These are phyloP conservation scores for Macropus fuliginosus DNA, from an alignment of 2,797 vertebrate genomes.

Conservation along the genomic window DNA sequence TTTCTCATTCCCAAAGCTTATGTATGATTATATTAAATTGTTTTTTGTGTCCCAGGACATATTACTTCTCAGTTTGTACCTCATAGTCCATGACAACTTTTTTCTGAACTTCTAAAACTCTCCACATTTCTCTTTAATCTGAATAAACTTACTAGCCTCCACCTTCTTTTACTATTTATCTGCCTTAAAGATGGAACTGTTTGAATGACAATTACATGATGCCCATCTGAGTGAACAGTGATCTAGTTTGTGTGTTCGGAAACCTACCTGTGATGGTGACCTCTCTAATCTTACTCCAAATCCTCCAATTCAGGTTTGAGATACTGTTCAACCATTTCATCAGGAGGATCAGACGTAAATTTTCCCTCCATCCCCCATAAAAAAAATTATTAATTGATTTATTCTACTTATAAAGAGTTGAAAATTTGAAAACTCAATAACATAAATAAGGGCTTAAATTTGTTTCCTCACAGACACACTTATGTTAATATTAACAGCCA, in stretches of 20 bases:
- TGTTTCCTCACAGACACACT: background rate
- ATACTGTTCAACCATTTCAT: background rate
- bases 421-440: background rate
- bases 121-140: background rate
- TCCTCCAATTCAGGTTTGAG: background rate
- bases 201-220: background rate
- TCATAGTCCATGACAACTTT: conserved; percentile 3
- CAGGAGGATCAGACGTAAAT: background rate
- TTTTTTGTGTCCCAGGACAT: background rate
- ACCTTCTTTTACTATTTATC: background rate
- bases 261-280: background rate
- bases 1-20: conserved; percentile 9
- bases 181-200: background rate
- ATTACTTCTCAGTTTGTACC: background rate
- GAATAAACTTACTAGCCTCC: background rate
- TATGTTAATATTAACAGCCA: background rate
- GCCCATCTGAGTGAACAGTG: background rate
- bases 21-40: background rate
- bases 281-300: background rate
- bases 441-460: background rate
- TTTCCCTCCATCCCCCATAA: background rate
- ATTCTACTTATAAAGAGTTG: background rate
- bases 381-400: background rate
- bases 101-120: background rate
- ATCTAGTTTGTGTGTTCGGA: background rate